Conservation (phyloP, 1,140 invertebrate species). For the Uloborus diversus region DNA sequence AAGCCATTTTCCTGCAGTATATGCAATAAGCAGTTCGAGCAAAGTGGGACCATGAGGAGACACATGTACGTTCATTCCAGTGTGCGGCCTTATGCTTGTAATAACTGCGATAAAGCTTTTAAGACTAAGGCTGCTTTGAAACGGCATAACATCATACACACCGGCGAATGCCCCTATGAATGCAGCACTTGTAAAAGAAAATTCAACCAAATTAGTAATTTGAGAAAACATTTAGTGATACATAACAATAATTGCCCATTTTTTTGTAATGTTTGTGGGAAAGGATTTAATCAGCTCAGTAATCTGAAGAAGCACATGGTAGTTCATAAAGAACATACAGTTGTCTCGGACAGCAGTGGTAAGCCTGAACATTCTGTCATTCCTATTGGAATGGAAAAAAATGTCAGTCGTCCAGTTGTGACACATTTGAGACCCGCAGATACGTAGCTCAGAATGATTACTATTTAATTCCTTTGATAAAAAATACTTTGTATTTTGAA, state of each 20-base stretch:
- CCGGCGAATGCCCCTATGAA: constrained; percentile 95
- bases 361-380: constrained; percentile 13
- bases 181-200: constrained; percentile 92
- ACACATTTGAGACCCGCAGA: constrained; percentile 42
- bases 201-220: constrained; percentile 92
- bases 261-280: constrained; percentile 91
- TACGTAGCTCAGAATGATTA: too few relatives aligned
- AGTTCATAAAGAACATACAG: constrained; percentile 73
- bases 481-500: too few relatives aligned
- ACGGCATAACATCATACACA: constrained; percentile 96
- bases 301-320: constrained; percentile 93
- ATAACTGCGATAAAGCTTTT: constrained; percentile 48
- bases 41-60: constrained; percentile 28
- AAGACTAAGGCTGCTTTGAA: constrained; percentile 70
- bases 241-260: constrained; percentile 97
- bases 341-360: background rate
- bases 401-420: constrained; percentile 21
- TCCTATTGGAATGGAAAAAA: background rate
- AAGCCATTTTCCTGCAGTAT: constrained; percentile 25
- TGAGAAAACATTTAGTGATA: constrained; percentile 93
- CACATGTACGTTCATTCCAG: constrained; percentile 55
- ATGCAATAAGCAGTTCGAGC: constrained; percentile 35
- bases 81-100: constrained; percentile 51
- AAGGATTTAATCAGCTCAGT: constrained; percentile 94
- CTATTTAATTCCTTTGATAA: too few relatives aligned